Percentiles rank a stretch among this genome's conserved stretches.
Evolutionary conservation across 2,797 vertebrate genomes (phyloP).

Genomic region (Silurus aristotelis): DNA sequence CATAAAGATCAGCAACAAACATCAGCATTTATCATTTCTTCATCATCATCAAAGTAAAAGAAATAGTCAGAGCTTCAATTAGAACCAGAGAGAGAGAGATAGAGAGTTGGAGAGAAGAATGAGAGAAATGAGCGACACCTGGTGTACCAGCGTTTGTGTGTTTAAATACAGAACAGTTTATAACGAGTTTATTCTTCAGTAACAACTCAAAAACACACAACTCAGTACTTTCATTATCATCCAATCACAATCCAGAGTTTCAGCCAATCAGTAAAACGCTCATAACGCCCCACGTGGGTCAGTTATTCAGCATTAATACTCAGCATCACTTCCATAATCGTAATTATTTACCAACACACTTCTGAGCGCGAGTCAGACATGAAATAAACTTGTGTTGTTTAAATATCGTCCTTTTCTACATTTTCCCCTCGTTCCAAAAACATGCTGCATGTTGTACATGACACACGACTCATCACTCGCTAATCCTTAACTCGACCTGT

Average conservation of each 20-base stretch:
- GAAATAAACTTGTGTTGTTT: no score
- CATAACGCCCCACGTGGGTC: neutral
- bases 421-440: neutral
- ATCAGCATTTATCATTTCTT: conserved; percentile 54
- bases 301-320: conserved; percentile 4
- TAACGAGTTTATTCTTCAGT: neutral
- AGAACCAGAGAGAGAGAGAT: neutral
- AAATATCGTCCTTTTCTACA: no score
- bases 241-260: neutral
- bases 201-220: neutral
- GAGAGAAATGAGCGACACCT: neutral
- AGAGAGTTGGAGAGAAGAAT: no score
- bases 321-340: neutral
- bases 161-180: neutral
- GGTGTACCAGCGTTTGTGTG: neutral
- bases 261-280: neutral
- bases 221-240: no score
- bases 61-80: neutral
- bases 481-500: neutral
- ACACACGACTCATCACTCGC: neutral
- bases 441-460: neutral
- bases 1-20: conserved; percentile 69
- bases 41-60: conserved; percentile 53
- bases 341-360: neutral
- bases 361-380: no score